phyloP scores from a whole-genome alignment of 2,113 vertebrate species.

The Gadus chalcogrammus region DNA sequence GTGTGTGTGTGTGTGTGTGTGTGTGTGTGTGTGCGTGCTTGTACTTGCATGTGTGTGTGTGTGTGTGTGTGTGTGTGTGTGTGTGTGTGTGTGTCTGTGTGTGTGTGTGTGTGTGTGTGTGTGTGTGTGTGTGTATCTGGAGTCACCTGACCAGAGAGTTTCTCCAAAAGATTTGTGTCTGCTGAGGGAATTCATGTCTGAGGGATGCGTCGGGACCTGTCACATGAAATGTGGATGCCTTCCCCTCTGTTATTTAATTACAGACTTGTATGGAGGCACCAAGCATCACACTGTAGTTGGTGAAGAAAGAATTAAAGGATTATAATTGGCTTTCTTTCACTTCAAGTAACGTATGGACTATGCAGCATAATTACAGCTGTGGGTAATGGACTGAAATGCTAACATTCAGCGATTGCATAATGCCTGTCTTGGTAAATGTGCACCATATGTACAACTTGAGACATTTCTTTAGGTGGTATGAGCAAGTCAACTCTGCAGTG shows the following conservation, averaged over 20 bases:
- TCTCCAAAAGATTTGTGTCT: conserved; percentile 53
- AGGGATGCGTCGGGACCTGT: conserved; percentile 59
- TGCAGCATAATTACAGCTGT: conserved; percentile 58
- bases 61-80: neutral
- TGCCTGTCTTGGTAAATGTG: conserved; percentile 41
- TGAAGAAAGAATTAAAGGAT: conserved; percentile 59
- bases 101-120: too few species aligned
- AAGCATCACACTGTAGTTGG: conserved; percentile 36
- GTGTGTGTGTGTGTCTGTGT: too few species aligned
- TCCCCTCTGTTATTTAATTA: conserved; percentile 66
- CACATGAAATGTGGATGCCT: conserved; percentile 63
- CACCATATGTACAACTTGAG: conserved; percentile 29
- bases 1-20: too few species aligned
- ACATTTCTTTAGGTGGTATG: conserved; percentile 42
- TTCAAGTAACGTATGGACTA: conserved; percentile 65
- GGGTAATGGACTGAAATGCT: conserved; percentile 56
- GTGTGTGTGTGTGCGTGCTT: too few species aligned
- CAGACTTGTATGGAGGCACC: conserved; percentile 63
- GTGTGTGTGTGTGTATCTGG: conserved; percentile 38
- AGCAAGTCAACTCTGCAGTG: conserved; percentile 27
- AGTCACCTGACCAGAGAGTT: conserved; percentile 46
- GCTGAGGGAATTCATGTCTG: conserved; percentile 52
- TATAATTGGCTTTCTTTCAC: conserved; percentile 69
- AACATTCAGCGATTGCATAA: conserved; percentile 50
- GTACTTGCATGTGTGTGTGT: too few species aligned